Percentiles rank a stretch among this genome's conserved stretches.
phyloP scores from a whole-genome alignment of 1,140 invertebrate genomes.

The Megathymus violae region DNA sequence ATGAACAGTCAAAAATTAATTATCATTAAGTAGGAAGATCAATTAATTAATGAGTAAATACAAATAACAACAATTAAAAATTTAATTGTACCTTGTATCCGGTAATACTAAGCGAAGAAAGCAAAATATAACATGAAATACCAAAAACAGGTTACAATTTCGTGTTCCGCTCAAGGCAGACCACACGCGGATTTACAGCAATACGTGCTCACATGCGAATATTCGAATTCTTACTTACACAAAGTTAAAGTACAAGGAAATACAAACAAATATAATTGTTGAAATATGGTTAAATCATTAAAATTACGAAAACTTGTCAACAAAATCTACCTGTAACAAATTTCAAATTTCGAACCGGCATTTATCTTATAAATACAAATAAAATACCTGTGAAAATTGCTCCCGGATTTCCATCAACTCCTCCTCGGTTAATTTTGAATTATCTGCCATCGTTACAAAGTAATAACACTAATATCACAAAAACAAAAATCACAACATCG shows the following conservation, averaged over 20 bases:
- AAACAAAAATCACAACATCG: conserved; percentile 70
- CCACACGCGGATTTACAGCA: conserved; percentile 55
- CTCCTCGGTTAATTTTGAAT: conserved; percentile 81
- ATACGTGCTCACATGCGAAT: background rate
- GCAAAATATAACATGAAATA: background rate
- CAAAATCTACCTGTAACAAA: background rate
- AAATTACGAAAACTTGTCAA: no score
- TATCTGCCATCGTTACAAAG: conserved; percentile 76
- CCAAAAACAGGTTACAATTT: conserved; percentile 25
- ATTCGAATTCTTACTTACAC: background rate
- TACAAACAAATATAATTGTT: no score
- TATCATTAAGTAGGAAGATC: no score
- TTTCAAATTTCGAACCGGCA: conserved; percentile 26
- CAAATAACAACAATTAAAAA: no score
- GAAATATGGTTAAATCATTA: no score
- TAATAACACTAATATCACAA: conserved; percentile 75
- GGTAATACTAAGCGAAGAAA: background rate
- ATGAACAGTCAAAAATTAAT: no score
- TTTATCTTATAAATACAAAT: conserved; percentile 12
- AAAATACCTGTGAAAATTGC: conserved; percentile 78
- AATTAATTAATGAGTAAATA: no score
- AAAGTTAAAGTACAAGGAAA: no score
- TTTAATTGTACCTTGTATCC: no score
- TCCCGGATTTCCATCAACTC: conserved; percentile 79
- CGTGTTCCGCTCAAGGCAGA: conserved; percentile 38